A percentile compares a stretch with the other conserved stretches of the same genome.
These are phyloP conservation scores for Ptycholaimellus sp. DNA, from an alignment of 2,888 invertebrate genomes.

Conservation along the genomic window DNA sequence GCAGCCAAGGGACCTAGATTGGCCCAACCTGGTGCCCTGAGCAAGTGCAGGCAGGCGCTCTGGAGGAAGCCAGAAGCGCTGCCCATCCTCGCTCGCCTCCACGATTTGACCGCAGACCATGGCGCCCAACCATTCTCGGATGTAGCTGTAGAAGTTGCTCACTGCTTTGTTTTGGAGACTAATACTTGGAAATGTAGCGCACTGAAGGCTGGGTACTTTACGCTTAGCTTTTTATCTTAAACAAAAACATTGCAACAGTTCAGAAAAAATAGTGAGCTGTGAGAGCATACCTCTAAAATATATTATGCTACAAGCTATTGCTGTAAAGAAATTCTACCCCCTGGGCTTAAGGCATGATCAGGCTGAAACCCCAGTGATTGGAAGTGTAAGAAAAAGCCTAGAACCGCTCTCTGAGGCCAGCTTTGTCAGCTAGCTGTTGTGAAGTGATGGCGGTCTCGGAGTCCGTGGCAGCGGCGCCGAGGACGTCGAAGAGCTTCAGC, in stretches of 20 bases:
- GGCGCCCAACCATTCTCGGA: slow-evolving; percentile 12
- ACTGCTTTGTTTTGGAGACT: too few relatives aligned
- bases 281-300: background rate
- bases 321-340: background rate
- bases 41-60: slow-evolving; percentile 7
- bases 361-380: background rate
- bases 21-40: too few relatives aligned
- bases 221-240: too few relatives aligned
- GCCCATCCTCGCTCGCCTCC: slow-evolving; percentile 10
- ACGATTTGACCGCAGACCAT: slow-evolving; percentile 12
- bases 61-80: slow-evolving; percentile 11
- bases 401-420: slow-evolving; percentile 9
- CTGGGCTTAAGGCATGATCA: too few relatives aligned
- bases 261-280: background rate
- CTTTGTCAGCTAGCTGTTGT: slow-evolving; percentile 11
- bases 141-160: slow-evolving; percentile 9
- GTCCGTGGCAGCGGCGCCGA: slow-evolving; percentile 7
- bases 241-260: too few relatives aligned
- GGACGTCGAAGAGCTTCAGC: slow-evolving; percentile 9
- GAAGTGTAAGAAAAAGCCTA: background rate
- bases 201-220: too few relatives aligned
- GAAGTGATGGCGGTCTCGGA: slow-evolving; percentile 10
- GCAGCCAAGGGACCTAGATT: too few relatives aligned
- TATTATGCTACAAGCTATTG: background rate
- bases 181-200: background rate